Base-by-base conservation (phyloP, 2,113 vertebrate genomes). In the Centropus bengalensis region DNA sequence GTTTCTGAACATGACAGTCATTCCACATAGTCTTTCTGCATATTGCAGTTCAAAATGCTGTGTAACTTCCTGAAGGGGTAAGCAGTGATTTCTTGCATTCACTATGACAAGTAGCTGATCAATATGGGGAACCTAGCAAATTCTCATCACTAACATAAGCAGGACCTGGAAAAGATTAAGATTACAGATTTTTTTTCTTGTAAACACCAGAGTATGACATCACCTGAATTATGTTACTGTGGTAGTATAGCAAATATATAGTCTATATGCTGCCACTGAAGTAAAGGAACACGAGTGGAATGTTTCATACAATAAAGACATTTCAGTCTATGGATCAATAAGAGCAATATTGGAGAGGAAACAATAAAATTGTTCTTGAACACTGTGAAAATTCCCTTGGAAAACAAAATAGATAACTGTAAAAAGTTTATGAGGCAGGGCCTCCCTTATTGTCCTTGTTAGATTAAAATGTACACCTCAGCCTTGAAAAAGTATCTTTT, bases 1-100 rank as follows among this genome's bases (percentile, higher is more conserved):
- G 14, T 58, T 95, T 93, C 88, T 88, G 80, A 88, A 96, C 96
- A 91, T 92, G 3, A 49, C 23, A 23, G 47, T 49, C 47, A 49
- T 83, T n/a, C 17, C 30, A 24, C 40, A 20, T 19, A 85, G 21
- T 51, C 22, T 12, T 47, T 76, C 44, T 32, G 28, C 27, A 71
- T 67, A 44, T 82, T 77, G 54, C 58, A 63, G 7, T 82, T 87
- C 58, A 93, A 91, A 75, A 33, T 58, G 63, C 44, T 90, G 56
- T 40, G 36, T 69, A 73, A 91, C 62, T 91, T 86, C 30, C 82
- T 60, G 58, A 64, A 45, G 22, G 66, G 55, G 36, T 68, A 58
- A 82, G 40, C 19, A 73, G 45, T 80, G 49, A 32, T 77, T 73
- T 94, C 47, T n/a, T 86, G 36, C 36, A 73, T 85, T 80, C 1